phyloP scores from a whole-genome alignment of 1,140 invertebrate species.

The Phenacoccus solenopsis region DNA sequence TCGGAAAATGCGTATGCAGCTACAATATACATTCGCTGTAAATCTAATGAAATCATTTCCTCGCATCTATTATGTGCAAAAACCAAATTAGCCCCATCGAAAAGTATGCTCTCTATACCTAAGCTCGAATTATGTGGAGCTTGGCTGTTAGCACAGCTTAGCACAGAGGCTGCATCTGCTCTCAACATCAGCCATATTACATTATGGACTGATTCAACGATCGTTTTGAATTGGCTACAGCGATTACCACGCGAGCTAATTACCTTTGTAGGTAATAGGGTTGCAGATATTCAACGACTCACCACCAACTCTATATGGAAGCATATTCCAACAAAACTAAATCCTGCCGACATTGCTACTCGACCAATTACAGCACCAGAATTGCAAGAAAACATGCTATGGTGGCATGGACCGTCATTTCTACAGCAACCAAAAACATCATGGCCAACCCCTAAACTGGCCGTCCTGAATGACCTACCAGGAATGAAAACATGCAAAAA shows the following conservation, averaged over 20 bases:
- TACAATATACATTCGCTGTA: conserved; percentile 15
- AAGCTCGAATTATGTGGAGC: conserved; percentile 34
- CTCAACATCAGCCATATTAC: neutral
- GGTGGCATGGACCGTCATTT: no score
- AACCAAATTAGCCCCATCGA: conserved; percentile 31
- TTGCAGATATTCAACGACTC: conserved; percentile 29
- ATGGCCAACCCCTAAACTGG: no score
- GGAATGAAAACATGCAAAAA: no score
- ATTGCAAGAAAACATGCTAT: no score
- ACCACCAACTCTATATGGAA: conserved; percentile 17
- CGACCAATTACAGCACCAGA: no score
- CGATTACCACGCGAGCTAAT: conserved; percentile 19
- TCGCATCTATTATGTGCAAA: conserved; percentile 30
- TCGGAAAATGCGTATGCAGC: conserved; percentile 21
- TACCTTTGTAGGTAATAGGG: conserved; percentile 29
- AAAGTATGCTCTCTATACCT: conserved; percentile 30
- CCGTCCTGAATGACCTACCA: no score
- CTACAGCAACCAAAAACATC: no score
- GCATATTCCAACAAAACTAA: conserved; percentile 27
- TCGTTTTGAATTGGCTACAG: conserved; percentile 22
- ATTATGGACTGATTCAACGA: conserved; percentile 25
- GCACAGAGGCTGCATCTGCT: conserved; percentile 22
- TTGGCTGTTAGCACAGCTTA: conserved; percentile 27
- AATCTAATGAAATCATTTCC: neutral
- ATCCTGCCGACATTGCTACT: conserved; percentile 21